Conservation (phyloP, 35 echinoderm and acorn worm genomes). For the Diadema setosum region DNA sequence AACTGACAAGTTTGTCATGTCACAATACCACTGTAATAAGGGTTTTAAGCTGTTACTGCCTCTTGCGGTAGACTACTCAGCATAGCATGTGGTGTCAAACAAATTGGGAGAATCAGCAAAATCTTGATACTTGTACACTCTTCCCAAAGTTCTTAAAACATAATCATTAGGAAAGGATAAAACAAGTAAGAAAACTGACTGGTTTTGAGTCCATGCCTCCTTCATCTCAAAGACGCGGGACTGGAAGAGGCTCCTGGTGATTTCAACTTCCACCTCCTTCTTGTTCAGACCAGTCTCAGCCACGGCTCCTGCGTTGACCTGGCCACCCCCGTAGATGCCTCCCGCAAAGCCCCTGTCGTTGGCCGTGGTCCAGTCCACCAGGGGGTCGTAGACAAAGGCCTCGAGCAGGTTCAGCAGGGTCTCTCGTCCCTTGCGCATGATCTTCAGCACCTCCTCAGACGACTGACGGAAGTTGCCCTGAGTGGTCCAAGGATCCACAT, state of each 20-base stretch:
- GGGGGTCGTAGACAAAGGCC: constrained; percentile 97
- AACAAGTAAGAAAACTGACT: too few relatives aligned
- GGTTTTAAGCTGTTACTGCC: too few relatives aligned
- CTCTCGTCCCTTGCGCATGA: constrained; percentile 90
- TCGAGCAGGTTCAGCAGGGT: constrained; percentile 91
- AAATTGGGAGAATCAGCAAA: too few relatives aligned
- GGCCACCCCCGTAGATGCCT: constrained; percentile 91
- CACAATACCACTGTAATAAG: too few relatives aligned
- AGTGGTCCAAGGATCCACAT: too few relatives aligned
- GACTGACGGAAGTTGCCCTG: constrained; percentile 91
- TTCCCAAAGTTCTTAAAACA: too few relatives aligned
- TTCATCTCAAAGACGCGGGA: constrained; percentile 95
- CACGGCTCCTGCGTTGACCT: constrained; percentile 85
- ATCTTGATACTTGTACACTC: too few relatives aligned
- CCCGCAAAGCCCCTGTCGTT: constrained; percentile 96
- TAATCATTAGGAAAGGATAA: too few relatives aligned
- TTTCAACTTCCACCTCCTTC: constrained; percentile 92
- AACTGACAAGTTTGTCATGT: too few relatives aligned
- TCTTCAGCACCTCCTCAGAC: constrained; percentile 92
- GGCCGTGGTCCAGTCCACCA: constrained; percentile 99
- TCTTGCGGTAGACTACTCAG: too few relatives aligned
- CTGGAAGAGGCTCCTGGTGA: constrained; percentile 84
- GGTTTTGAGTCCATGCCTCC: constrained; percentile 86
- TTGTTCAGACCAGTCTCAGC: constrained; percentile 78
- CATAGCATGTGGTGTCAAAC: too few relatives aligned